Base-by-base conservation (phyloP, 2,113 vertebrate species). In the Esox niger region DNA sequence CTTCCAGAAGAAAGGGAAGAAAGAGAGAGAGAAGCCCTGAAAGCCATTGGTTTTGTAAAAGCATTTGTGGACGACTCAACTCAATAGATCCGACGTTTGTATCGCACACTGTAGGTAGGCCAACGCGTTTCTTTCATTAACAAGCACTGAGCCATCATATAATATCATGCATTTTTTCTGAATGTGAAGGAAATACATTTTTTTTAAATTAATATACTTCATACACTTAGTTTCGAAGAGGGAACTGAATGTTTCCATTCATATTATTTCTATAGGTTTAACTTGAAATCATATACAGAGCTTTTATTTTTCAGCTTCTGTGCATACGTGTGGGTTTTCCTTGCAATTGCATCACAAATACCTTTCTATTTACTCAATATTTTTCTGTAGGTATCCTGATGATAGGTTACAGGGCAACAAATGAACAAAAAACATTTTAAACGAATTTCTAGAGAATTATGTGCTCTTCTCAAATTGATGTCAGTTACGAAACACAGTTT, bases 1-100 rank as follows among this genome's bases (percentile, higher is more conserved):
- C 64, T 54, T 76, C 55, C 57, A 52, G 46, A 68, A 11, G 75
- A 70, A 75, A 77, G 78, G 71, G 76, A 60, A 63, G 52, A 27
- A 57, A 38, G 46, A 68, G 31, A 73, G 21, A 32, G 49, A 66
- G 35, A 73, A 26, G 54, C 64, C 60, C 65, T 80, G 74, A 86
- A 88, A 79, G 81, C 64, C 57, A 49, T 62, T 81, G 76, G 73
- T 87, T 82, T 73, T 74, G 52, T 57, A 52, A 62, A 70, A 67
- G 76, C 67, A 75, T 73, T 74, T 76, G 77, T 38, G 63, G 74
- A 73, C 77, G 35, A 68, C 33, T 80, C 46, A 52, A 72, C 64
- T 82, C 55, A 82, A 69, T 61, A 73, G 73, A 62, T 69, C 71
- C 71, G 73, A 78, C 32, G 15, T 77, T 47, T 79, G 78, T 84